phyloP scores from a whole-genome alignment of 2,888 invertebrate genomes.

The Panopea generosa region DNA sequence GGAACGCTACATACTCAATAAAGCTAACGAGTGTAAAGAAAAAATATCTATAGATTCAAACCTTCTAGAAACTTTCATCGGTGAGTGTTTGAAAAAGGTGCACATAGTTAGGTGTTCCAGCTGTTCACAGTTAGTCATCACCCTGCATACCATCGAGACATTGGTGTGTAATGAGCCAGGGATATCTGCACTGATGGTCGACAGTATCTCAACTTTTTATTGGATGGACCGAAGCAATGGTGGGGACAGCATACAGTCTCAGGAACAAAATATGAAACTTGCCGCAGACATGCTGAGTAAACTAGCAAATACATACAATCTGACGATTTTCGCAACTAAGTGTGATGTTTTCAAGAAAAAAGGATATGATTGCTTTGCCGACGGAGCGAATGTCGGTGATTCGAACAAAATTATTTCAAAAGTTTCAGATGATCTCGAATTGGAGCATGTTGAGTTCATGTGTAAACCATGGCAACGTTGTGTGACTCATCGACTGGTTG shows the following conservation, averaged over 20 bases:
- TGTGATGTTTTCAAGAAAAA: conserved; percentile 70
- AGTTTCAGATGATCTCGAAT: conserved; percentile 22
- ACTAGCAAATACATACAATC: conserved; percentile 70
- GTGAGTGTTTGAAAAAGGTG: conserved; percentile 73
- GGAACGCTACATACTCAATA: conserved; percentile 70
- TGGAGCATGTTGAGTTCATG: conserved; percentile 74
- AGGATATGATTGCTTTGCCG: conserved; percentile 24
- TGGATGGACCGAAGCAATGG: conserved; percentile 77
- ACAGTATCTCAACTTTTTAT: conserved; percentile 82
- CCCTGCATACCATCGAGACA: conserved; percentile 77
- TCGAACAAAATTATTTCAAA: conserved; percentile 1
- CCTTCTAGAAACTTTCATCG: conserved; percentile 72
- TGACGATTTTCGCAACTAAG: conserved; percentile 75
- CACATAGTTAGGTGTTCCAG: conserved; percentile 72
- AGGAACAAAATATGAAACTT: conserved; percentile 67
- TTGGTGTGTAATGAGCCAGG: conserved; percentile 68
- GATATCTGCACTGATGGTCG: conserved; percentile 76
- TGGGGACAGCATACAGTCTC: conserved; percentile 61
- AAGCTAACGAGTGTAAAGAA: background rate
- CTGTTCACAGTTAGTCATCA: conserved; percentile 75
- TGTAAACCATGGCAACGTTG: conserved; percentile 77
- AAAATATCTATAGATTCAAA: conserved; percentile 23
- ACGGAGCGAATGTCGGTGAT: conserved; percentile 6
- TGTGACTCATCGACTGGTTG: conserved; percentile 71
- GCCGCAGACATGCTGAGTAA: conserved; percentile 63